A percentile compares a stretch with the other conserved stretches of the same genome.
Conservation (phyloP, 1,140 invertebrate genomes). For the Proctacanthus coquilletti region DNA sequence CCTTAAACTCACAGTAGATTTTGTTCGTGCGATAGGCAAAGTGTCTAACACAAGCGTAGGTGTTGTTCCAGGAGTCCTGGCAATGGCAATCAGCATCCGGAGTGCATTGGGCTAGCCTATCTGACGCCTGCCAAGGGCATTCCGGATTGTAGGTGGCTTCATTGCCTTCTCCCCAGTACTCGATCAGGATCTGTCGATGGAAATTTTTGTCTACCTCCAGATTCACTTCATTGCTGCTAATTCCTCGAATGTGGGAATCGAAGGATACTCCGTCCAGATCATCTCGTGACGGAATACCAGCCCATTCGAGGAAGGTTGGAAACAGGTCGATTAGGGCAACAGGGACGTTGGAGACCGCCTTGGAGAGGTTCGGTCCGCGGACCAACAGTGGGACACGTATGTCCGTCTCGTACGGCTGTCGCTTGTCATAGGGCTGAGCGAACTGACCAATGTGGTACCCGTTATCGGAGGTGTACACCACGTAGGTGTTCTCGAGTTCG, state of each 20-base stretch:
- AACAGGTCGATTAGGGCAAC: conserved; percentile 66
- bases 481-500: conserved; percentile 54
- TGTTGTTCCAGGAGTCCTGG: conserved; percentile 70
- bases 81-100: conserved; percentile 58
- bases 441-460: conserved; percentile 83
- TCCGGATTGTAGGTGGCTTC: conserved; percentile 29
- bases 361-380: conserved; percentile 51
- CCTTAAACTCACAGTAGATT: conserved; percentile 61
- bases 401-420: conserved; percentile 79
- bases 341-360: conserved; percentile 33
- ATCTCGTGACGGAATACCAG: conserved; percentile 23
- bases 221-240: conserved; percentile 5
- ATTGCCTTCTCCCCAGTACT: conserved; percentile 62
- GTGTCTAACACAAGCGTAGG: conserved; percentile 57
- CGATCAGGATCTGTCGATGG: conserved; percentile 48
- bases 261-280: conserved; percentile 46
- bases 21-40: conserved; percentile 37
- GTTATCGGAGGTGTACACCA: conserved; percentile 78
- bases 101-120: conserved; percentile 43
- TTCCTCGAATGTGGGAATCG: conserved; percentile 17
- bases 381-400: conserved; percentile 68
- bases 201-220: conserved; percentile 4
- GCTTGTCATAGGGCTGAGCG: conserved; percentile 69
- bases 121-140: conserved; percentile 39
- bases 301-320: conserved; percentile 60